phyloP scores from a whole-genome alignment of 1,140 invertebrate species.

The Calosoma granatense region DNA sequence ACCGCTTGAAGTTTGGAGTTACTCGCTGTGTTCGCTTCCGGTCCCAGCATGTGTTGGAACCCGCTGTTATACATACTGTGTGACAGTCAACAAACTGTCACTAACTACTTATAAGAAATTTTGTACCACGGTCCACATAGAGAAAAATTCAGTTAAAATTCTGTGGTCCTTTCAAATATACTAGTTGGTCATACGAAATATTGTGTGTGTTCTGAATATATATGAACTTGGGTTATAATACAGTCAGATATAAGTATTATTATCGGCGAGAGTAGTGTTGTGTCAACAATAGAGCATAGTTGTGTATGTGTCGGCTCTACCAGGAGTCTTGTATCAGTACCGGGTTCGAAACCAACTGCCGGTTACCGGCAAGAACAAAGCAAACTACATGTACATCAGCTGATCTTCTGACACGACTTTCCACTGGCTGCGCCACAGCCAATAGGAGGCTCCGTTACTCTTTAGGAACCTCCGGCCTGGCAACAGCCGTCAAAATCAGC shows the following conservation, averaged over 20 bases:
- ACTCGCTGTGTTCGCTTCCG: constrained; percentile 19
- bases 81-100: constrained; percentile 11
- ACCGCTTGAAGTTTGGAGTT: constrained; percentile 27
- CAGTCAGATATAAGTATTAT: background rate
- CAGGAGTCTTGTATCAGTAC: background rate
- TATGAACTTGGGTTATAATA: background rate
- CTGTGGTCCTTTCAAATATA: no score
- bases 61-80: constrained; percentile 21
- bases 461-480: constrained; percentile 26
- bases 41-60: constrained; percentile 17
- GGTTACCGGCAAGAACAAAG: constrained; percentile 6
- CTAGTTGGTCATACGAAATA: no score
- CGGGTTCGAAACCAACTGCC: background rate
- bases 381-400: constrained; percentile 2
- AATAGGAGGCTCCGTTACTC: constrained; percentile 22
- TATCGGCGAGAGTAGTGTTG: background rate
- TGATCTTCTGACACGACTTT: constrained; percentile 4
- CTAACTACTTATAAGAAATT: constrained; percentile 4
- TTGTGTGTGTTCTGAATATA: no score
- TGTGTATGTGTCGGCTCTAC: no score
- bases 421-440: constrained; percentile 17
- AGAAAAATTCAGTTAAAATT: no score
- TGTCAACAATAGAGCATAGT: constrained; percentile 13
- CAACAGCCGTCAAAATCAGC: constrained; percentile 34
- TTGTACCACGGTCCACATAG: constrained; percentile 23